Conservation (phyloP, 2,888 invertebrate species). For the Chrysotoxum bicinctum region DNA sequence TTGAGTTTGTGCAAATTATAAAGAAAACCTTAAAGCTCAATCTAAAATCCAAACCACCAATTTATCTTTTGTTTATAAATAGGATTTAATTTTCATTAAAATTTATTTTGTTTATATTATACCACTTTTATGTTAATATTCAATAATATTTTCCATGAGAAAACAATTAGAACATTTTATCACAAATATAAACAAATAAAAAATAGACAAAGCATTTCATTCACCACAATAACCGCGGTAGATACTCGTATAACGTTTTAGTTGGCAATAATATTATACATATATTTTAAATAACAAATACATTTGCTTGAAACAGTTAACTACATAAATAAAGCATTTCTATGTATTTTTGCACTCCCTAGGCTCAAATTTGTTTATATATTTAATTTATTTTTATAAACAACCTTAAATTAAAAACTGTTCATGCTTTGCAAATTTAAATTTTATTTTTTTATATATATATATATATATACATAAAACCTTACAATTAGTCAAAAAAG, state of each 20-base stretch:
- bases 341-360: slow-evolving; percentile 37
- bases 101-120: not conserved
- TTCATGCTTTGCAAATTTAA: slow-evolving; percentile 64
- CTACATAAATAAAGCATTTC: slow-evolving; percentile 21
- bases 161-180: not conserved
- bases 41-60: not conserved
- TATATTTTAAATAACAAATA: slow-evolving; percentile 8
- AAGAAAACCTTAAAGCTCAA: no score
- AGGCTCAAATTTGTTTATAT: slow-evolving; percentile 18
- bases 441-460: slow-evolving; percentile 1
- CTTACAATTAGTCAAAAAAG: slow-evolving; percentile 54
- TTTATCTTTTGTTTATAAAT: not conserved
- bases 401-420: not conserved
- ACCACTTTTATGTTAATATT: not conserved
- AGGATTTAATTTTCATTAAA: not conserved
- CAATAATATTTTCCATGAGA: not conserved
- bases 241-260: slow-evolving; percentile 11
- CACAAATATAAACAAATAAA: not conserved
- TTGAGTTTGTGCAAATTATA: no score
- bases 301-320: slow-evolving; percentile 55
- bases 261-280: slow-evolving; percentile 40
- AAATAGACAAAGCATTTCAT: not conserved
- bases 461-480: slow-evolving; percentile 10
- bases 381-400: not conserved
- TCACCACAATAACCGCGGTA: not conserved